A percentile compares a stretch with the other conserved stretches of the same genome.
Conservation (phyloP, 2,888 invertebrate genomes). For the Invenusta paracnida region DNA sequence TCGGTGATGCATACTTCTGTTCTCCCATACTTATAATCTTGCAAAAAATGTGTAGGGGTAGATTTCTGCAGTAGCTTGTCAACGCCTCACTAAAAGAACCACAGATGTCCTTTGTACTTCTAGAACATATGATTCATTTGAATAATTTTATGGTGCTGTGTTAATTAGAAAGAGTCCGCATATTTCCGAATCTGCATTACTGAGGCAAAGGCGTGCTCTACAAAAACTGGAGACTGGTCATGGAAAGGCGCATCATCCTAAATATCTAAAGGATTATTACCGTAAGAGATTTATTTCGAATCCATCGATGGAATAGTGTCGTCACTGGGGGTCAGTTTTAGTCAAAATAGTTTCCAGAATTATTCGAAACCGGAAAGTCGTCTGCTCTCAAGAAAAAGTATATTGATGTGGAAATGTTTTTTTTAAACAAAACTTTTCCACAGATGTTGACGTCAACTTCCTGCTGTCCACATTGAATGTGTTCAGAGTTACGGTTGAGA, state of each 20-base stretch:
- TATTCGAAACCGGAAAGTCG: not conserved
- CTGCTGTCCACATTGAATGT: not conserved
- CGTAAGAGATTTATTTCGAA: too few species aligned
- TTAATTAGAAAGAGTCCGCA: not conserved
- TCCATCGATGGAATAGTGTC: too few species aligned
- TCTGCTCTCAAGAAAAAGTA: constrained; percentile 11
- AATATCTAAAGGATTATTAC: not conserved
- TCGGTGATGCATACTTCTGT: not conserved
- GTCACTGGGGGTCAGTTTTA: too few species aligned
- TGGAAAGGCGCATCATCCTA: not conserved
- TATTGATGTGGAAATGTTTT: not conserved
- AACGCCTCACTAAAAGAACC: constrained; percentile 14
- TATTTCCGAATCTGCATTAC: constrained; percentile 11
- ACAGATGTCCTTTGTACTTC: not conserved
- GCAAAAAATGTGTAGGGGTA: not conserved
- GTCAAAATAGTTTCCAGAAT: constrained; percentile 16
- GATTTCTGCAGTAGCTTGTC: constrained; percentile 9
- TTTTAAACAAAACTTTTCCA: constrained; percentile 18
- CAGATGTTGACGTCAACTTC: not conserved
- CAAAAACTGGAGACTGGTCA: not conserved
- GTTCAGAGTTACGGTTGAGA: not conserved
- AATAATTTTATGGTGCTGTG: constrained; percentile 10
- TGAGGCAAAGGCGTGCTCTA: constrained; percentile 16
- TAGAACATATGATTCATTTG: constrained; percentile 11
- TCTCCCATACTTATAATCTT: constrained; percentile 2